Conservation (phyloP, 1,140 invertebrate species). For the Stenopsyche tienmushanensis region DNA sequence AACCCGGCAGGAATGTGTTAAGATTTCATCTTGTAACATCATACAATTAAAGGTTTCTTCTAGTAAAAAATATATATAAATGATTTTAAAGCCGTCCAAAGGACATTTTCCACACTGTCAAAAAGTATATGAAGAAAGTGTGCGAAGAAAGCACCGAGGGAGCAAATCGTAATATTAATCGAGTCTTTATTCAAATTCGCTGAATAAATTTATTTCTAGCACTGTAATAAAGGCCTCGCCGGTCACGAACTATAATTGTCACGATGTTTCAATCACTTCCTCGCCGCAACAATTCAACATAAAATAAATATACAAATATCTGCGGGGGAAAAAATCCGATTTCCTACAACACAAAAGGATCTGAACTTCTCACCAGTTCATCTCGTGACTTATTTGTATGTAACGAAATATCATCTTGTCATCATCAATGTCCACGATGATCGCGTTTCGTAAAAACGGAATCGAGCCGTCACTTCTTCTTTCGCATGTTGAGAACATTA, state of each 20-base stretch:
- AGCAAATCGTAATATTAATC: too few species aligned
- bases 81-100: too few species aligned
- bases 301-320: slow-evolving; percentile 18
- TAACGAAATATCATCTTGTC: neutral
- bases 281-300: slow-evolving; percentile 10
- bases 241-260: slow-evolving; percentile 35
- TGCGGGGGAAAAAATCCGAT: neutral
- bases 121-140: too few species aligned
- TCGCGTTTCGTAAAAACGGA: neutral
- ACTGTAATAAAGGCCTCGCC: neutral
- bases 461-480: too few species aligned
- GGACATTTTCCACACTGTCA: too few species aligned
- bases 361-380: neutral
- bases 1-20: too few species aligned
- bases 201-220: neutral
- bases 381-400: slow-evolving; percentile 1
- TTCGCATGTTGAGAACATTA: too few species aligned
- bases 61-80: too few species aligned
- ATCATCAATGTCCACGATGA: slow-evolving; percentile 1
- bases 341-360: neutral
- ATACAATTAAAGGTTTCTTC: too few species aligned
- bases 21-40: too few species aligned
- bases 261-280: slow-evolving; percentile 37
- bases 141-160: too few species aligned
- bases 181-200: neutral